Evolutionary conservation across 2,113 vertebrate species (phyloP).

Genomic region (Rhea americana): DNA sequence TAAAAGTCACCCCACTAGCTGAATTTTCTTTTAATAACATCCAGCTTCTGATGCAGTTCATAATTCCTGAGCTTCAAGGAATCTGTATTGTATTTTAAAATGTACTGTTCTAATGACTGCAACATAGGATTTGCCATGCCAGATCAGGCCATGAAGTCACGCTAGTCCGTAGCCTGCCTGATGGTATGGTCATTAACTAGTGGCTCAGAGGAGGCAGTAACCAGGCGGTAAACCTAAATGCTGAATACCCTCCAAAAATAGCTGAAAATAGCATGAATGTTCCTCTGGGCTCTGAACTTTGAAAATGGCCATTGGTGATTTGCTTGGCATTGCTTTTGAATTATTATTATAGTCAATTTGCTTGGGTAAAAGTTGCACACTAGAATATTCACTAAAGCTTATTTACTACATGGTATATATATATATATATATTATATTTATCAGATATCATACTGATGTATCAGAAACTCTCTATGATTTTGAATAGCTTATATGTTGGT

Average conservation of each 20-base stretch:
- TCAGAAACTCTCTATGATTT: not conserved
- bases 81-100: not conserved
- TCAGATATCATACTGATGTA: not conserved
- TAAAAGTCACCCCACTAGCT: not conserved
- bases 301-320: not conserved
- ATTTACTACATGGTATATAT: rapidly evolving
- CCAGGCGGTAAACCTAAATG: not conserved
- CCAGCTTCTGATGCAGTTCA: rapidly evolving
- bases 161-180: not conserved
- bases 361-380: not conserved
- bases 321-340: not conserved
- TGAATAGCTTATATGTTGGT: not conserved
- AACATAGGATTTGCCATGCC: constrained; percentile 23
- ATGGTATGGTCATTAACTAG: rapidly evolving
- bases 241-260: not conserved
- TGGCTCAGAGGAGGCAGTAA: not conserved
- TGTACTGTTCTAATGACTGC: not conserved
- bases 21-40: not conserved
- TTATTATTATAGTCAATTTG: not conserved
- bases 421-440: not conserved
- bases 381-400: not conserved
- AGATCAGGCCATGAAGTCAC: not conserved
- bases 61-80: not conserved
- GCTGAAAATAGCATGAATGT: not conserved
- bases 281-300: not conserved